Percentiles rank a stretch among this genome's conserved stretches.
Evolutionary conservation across 2,113 vertebrate genomes (phyloP).

Genomic region (Panurus biarmicus): DNA sequence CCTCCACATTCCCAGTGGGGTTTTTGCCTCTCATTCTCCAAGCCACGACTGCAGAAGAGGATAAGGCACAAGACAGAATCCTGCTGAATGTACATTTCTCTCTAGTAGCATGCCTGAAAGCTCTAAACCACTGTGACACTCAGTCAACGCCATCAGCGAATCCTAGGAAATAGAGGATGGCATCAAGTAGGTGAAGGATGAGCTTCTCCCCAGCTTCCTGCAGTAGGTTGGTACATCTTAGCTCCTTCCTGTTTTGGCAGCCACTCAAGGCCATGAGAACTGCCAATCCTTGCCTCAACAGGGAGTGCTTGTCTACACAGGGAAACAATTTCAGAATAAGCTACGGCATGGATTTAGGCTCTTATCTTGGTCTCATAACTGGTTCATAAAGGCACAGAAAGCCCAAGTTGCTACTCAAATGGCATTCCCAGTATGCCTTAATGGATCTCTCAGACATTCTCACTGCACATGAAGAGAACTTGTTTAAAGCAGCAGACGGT

Average conservation of each 20-base stretch:
- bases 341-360: neutral
- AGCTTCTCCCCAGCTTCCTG: neutral
- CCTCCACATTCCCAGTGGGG: neutral
- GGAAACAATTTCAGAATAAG: neutral
- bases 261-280: neutral
- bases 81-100: rapidly evolving
- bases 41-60: neutral
- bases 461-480: rapidly evolving
- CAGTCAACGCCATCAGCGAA: neutral
- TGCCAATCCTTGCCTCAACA: neutral
- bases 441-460: neutral
- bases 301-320: neutral
- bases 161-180: neutral
- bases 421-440: neutral
- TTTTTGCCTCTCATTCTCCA: neutral
- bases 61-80: neutral
- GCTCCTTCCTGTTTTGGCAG: neutral
- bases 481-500: neutral
- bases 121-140: neutral
- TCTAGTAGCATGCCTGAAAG: neutral
- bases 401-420: neutral
- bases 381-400: neutral
- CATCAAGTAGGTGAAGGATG: neutral
- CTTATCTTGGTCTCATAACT: neutral
- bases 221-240: neutral